Conservation (phyloP, 1,140 invertebrate genomes). For the Scaptomyza graminum region DNA sequence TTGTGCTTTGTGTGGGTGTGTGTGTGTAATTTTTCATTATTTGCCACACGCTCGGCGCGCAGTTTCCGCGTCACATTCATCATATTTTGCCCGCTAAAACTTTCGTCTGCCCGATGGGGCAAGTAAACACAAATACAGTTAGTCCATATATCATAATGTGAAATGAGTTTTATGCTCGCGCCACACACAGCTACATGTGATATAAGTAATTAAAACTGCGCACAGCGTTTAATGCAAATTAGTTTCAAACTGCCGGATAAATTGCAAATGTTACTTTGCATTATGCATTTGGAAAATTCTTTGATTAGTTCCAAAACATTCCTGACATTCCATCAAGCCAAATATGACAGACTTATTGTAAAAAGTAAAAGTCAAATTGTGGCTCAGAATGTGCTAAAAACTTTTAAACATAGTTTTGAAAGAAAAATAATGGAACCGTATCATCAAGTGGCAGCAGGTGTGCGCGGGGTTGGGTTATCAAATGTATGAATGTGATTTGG, state of each 20-base stretch:
- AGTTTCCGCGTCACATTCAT: constrained; percentile 67
- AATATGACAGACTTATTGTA: constrained; percentile 69
- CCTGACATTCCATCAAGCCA: constrained; percentile 16
- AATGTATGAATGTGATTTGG: constrained; percentile 60
- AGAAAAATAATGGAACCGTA: constrained; percentile 67
- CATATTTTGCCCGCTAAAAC: constrained; percentile 51
- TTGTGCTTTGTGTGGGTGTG: constrained; percentile 13
- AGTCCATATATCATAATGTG: constrained; percentile 15
- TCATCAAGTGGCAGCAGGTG: constrained; percentile 40
- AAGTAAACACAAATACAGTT: constrained; percentile 36
- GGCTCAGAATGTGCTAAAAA: constrained; percentile 32
- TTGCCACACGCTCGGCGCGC: constrained; percentile 49
- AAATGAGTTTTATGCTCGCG: constrained; percentile 6
- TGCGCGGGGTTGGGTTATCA: constrained; percentile 1
- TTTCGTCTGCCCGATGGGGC: constrained; percentile 25
- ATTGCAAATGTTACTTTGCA: constrained; percentile 27
- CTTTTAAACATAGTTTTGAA: constrained; percentile 75
- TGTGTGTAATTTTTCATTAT: constrained; percentile 73
- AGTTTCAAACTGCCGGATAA: constrained; percentile 20
- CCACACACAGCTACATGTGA: neutral
- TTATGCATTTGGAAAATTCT: constrained; percentile 1
- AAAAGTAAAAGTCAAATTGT: constrained; percentile 40
- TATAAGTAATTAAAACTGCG: constrained; percentile 42
- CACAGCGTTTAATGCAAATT: constrained; percentile 37
- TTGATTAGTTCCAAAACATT: neutral